Evolutionary conservation across 2,888 invertebrate genomes (phyloP), one percentile per base, ranked within the genome.

Genomic region (Perithous albicinctus): DNA sequence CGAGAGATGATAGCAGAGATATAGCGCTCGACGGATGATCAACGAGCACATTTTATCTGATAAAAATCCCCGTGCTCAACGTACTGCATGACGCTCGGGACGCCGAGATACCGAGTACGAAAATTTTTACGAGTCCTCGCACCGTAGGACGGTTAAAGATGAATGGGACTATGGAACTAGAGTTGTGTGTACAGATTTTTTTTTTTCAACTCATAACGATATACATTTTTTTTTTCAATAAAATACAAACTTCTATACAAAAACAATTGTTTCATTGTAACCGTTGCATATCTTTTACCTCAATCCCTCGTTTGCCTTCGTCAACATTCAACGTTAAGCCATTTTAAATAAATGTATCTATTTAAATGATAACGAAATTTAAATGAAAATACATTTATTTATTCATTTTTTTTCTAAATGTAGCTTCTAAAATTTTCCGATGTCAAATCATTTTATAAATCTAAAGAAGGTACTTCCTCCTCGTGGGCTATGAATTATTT

Each of bases 21-120:
- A 75, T 72, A 77, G 67, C 51, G 78, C 43, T 63, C 69, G 74
- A 78, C 78, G 78, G 74, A 82, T 78, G 81, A 78, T 82, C 81
- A 78, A 78, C 74, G 82, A 75, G 78, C 74, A 63, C 70, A 70
- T 75, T 82, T 70, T 61, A 56, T 64, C 41, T 32, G 69, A 20
- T 51, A 73, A 61, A 63, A 69, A 70, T 54, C 26, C 54, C 8
- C 15, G 29, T 29, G 41, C 29, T 41, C 56, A 20, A 12, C 38
- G 70, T 54, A 41, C 54, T n/a, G 54, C 12, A 23, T 18, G 70
- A 12, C 41, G 38, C 41, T 56, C 56, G 23, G 26, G n/a, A 23
- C 8, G 10, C 10, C 35, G 41, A 1, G 35, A 38, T 15, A 51
- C 41, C 23, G 20, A 5, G 18, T 51, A 66, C 48, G 35, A 63